Evolutionary conservation across 1,140 invertebrate species (phyloP).

Genomic region (Fopius arisanus): DNA sequence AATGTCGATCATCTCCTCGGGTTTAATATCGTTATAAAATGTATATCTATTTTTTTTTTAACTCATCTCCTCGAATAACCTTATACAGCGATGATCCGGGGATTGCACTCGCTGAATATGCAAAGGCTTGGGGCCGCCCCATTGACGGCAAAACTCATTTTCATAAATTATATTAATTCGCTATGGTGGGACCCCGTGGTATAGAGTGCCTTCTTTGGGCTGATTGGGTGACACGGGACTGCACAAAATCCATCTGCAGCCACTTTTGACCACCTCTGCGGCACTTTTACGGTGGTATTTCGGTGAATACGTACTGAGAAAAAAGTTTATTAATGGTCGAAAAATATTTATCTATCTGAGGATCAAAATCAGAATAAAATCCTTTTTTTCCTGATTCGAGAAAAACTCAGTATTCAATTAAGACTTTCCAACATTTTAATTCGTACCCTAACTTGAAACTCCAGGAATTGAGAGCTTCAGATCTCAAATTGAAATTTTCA

Average conservation of each 20-base stretch:
- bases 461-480: no score
- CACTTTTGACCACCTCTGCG: not conserved
- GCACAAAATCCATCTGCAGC: slow-evolving; percentile 29
- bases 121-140: slow-evolving; percentile 44
- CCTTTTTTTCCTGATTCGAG: no score
- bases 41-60: not conserved
- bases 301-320: no score
- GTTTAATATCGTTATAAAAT: slow-evolving; percentile 27
- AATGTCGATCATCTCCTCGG: slow-evolving; percentile 7
- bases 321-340: not conserved
- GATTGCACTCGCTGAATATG: slow-evolving; percentile 33
- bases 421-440: no score
- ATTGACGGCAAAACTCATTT: slow-evolving; percentile 55
- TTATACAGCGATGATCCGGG: slow-evolving; percentile 21
- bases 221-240: slow-evolving; percentile 52
- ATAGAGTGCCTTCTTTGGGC: slow-evolving; percentile 21
- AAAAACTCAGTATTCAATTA: no score
- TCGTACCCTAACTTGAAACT: no score
- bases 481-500: no score
- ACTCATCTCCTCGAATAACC: not conserved
- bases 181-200: slow-evolving; percentile 36
- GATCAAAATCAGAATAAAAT: no score
- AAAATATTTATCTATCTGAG: not conserved
- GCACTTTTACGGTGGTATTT: not conserved
- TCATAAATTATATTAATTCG: slow-evolving; percentile 63